A percentile compares a stretch with the other conserved stretches of the same genome.
phyloP scores from a whole-genome alignment of 1,140 invertebrate species.

The Anoplolepis gracilipes region DNA sequence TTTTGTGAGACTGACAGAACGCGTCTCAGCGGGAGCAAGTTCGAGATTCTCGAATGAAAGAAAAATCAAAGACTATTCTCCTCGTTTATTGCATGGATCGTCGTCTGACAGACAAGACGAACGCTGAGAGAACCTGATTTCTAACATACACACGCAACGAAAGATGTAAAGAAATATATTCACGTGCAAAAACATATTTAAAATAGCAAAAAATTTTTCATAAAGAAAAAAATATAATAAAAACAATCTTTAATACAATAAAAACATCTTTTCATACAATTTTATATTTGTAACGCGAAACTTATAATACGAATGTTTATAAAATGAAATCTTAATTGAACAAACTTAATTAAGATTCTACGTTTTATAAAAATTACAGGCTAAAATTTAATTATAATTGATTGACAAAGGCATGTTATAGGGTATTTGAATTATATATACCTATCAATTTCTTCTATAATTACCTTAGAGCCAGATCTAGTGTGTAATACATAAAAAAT shows the following conservation, averaged over 20 bases:
- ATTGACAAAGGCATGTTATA: constrained; percentile 8
- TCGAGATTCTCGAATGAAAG: background rate
- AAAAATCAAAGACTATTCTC: constrained; percentile 36
- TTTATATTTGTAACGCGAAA: background rate
- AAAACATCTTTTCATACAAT: background rate
- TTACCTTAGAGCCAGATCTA: constrained; percentile 11
- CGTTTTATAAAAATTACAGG: background rate
- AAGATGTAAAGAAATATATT: background rate
- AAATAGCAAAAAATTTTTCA: background rate
- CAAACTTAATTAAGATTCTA: constrained; percentile 17
- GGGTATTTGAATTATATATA: background rate
- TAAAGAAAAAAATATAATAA: background rate
- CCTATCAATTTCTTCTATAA: constrained; percentile 16
- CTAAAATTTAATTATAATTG: constrained; percentile 6
- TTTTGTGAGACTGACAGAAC: constrained; percentile 39
- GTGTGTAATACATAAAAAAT: background rate
- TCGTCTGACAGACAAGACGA: background rate
- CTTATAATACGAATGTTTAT: background rate
- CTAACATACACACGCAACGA: background rate
- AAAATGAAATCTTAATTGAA: background rate
- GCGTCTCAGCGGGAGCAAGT: background rate
- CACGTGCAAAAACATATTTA: background rate
- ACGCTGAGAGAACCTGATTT: constrained; percentile 1
- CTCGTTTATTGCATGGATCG: constrained; percentile 15
- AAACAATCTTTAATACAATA: too few species aligned